Conservation (phyloP, 2,888 invertebrate species). For the Smittia aterrima region DNA sequence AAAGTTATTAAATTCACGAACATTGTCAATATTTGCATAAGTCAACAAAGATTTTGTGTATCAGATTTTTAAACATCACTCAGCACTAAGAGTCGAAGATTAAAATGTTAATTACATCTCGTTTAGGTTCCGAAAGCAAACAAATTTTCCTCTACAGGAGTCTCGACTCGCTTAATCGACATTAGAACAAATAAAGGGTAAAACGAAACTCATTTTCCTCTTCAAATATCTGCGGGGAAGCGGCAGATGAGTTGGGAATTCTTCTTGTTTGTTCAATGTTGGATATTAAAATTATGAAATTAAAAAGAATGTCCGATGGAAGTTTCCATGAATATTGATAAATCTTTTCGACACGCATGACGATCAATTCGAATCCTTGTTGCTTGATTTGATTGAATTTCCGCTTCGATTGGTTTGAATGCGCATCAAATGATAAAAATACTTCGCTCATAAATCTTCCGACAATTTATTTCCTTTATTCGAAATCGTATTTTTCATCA, state of each 20-base stretch:
- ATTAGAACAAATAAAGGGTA: slow-evolving; percentile 35
- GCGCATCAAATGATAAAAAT: slow-evolving; percentile 7
- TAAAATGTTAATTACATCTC: slow-evolving; percentile 42
- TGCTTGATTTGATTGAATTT: slow-evolving; percentile 40
- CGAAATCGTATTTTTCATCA: neutral
- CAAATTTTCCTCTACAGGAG: slow-evolving; percentile 26
- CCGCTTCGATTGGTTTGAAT: slow-evolving; percentile 32
- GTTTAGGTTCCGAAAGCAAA: slow-evolving; percentile 35
- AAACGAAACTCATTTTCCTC: slow-evolving; percentile 11
- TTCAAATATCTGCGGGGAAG: slow-evolving; percentile 10
- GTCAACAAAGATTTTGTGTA: neutral
- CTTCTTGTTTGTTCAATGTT: slow-evolving; percentile 4
- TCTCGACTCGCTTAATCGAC: slow-evolving; percentile 40
- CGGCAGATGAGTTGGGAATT: neutral
- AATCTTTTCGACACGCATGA: neutral
- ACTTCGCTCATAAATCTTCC: slow-evolving; percentile 1
- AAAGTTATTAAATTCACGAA: neutral
- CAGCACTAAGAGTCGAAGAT: slow-evolving; percentile 13
- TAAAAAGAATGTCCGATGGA: neutral
- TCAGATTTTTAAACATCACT: neutral
- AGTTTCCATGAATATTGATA: slow-evolving; percentile 25
- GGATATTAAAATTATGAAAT: slow-evolving; percentile 3
- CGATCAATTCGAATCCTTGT: neutral
- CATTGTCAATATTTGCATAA: slow-evolving; percentile 4
- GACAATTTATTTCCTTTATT: neutral